Percentiles rank a stretch among this genome's conserved stretches.
These are phyloP conservation scores for Zenarchopterus dispar DNA, from an alignment of 2,797 vertebrate species.

Conservation along the genomic window DNA sequence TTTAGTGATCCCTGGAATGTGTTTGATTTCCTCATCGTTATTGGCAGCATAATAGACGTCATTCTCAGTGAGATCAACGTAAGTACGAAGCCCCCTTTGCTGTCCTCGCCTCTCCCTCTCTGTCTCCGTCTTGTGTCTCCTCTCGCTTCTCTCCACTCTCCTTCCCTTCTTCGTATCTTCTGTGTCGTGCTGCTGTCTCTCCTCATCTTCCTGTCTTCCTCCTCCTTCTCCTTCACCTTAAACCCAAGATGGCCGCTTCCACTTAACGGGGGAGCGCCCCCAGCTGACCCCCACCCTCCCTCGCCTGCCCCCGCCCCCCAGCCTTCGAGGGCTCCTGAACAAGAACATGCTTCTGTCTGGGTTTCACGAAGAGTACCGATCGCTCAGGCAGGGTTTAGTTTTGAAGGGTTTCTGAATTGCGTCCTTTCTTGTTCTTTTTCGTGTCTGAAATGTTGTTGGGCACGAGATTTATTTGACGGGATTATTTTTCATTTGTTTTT, in stretches of 20 bases:
- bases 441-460: slow-evolving; percentile 50
- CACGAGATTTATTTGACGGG: too few species aligned
- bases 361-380: slow-evolving; percentile 44
- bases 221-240: slow-evolving; percentile 52
- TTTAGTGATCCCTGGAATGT: slow-evolving; percentile 99
- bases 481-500: slow-evolving; percentile 26
- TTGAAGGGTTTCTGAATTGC: slow-evolving; percentile 31
- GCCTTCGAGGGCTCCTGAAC: slow-evolving; percentile 39
- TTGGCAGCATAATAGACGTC: slow-evolving; percentile 99
- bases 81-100: slow-evolving; percentile 87
- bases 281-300: neutral
- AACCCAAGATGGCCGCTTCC: slow-evolving; percentile 74
- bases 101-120: slow-evolving; percentile 51
- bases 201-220: slow-evolving; percentile 26
- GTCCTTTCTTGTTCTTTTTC: slow-evolving; percentile 33
- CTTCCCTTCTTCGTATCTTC: slow-evolving; percentile 44
- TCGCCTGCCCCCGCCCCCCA: slow-evolving; percentile 4
- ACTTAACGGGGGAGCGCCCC: slow-evolving; percentile 33
- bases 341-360: slow-evolving; percentile 43
- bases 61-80: slow-evolving; percentile 99
- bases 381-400: slow-evolving; percentile 61
- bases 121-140: slow-evolving; percentile 43
- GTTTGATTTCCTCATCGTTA: slow-evolving; percentile 99
- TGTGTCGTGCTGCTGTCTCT: slow-evolving; percentile 51
- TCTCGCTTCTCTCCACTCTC: slow-evolving; percentile 47